Evolutionary conservation across 2,797 vertebrate species (phyloP).

Genomic region (Argentina silus): DNA sequence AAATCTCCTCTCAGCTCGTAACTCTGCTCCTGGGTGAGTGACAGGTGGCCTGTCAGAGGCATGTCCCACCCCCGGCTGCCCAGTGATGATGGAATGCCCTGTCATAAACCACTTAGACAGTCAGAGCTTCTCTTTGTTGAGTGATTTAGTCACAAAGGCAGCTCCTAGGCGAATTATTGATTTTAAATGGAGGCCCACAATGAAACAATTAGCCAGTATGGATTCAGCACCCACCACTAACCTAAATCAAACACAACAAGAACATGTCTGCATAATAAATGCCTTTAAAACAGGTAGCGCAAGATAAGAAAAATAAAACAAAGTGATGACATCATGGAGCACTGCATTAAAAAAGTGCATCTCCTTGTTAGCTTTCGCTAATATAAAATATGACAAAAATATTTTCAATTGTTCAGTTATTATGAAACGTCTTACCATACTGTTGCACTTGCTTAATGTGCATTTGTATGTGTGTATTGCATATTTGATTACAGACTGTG

Average conservation of each 20-base stretch:
- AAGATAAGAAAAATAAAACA: conserved; percentile 10
- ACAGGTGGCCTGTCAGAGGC: conserved; percentile 40
- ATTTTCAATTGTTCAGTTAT: no score
- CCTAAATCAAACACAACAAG: conserved; percentile 60
- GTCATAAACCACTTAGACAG: conserved; percentile 33
- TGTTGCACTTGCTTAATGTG: neutral
- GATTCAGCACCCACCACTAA: conserved; percentile 40
- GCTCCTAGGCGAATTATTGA: conserved; percentile 34
- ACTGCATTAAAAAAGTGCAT: conserved; percentile 1
- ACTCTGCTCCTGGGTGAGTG: conserved; percentile 57
- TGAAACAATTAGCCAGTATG: conserved; percentile 51
- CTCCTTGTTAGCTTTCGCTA: no score
- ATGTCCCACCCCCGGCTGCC: conserved; percentile 32
- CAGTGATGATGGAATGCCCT: conserved; percentile 66
- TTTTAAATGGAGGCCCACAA: conserved; percentile 44
- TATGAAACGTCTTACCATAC: neutral
- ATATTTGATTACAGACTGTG: no score
- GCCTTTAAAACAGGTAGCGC: conserved; percentile 9
- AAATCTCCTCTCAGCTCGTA: conserved; percentile 82
- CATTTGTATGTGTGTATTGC: neutral
- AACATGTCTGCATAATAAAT: conserved; percentile 41
- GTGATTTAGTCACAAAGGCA: conserved; percentile 43
- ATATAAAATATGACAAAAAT: no score
- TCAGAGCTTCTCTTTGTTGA: conserved; percentile 29
- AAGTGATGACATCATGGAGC: conserved; percentile 41